Conservation (phyloP, 2,888 invertebrate genomes). For the Chymomyza amoena region DNA sequence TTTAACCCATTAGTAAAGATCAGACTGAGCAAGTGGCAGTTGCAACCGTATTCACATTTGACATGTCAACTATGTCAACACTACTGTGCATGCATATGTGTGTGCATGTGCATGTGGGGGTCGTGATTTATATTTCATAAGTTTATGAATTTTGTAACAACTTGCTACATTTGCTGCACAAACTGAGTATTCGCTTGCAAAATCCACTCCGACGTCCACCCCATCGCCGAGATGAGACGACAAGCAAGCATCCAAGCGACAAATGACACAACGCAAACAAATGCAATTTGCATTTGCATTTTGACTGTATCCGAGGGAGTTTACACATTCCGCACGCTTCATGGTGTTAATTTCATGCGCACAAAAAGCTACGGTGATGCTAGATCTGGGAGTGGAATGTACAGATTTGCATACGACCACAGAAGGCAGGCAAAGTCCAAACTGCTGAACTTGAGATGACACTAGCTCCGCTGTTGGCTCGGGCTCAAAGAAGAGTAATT, state of each 20-base stretch:
- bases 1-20: not conserved
- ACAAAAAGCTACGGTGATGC: not conserved
- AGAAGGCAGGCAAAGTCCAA: not conserved
- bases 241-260: constrained; percentile 29
- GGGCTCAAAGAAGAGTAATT: not conserved
- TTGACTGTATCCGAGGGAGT: constrained; percentile 9
- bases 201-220: constrained; percentile 2
- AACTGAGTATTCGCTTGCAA: constrained; percentile 10
- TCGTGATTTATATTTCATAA: constrained; percentile 47
- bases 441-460: not conserved
- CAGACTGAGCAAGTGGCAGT: constrained; percentile 3
- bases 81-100: constrained; percentile 7
- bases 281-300: constrained; percentile 48
- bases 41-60: no score
- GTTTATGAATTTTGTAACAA: constrained; percentile 51
- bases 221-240: not conserved
- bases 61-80: not conserved
- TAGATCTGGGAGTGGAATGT: not conserved
- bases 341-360: constrained; percentile 34
- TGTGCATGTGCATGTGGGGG: not conserved
- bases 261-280: constrained; percentile 49
- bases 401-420: constrained; percentile 28
- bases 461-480: not conserved
- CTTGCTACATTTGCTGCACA: constrained; percentile 36
- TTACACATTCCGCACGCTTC: constrained; percentile 18